A percentile compares a stretch with the other conserved stretches of the same genome.
These are phyloP conservation scores for Agrypnia vestita DNA, from an alignment of 1,140 invertebrate species.

Conservation along the genomic window DNA sequence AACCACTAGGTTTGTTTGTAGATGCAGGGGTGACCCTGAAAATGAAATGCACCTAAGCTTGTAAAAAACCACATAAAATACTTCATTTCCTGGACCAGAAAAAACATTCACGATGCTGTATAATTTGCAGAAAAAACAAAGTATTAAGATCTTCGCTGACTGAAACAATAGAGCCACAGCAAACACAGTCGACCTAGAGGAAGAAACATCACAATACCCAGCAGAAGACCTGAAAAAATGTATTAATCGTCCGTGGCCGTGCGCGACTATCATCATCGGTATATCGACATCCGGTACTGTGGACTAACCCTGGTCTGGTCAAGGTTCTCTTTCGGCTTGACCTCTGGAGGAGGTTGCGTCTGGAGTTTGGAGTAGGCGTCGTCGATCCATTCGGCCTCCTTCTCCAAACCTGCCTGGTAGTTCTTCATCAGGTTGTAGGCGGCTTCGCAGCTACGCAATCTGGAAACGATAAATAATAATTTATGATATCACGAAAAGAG, in stretches of 20 bases:
- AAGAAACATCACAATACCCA: no score
- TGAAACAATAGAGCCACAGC: no score
- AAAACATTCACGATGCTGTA: no score
- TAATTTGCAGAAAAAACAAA: no score
- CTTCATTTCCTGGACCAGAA: no score
- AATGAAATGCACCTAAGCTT: no score
- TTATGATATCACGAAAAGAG: neutral
- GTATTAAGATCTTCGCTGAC: no score
- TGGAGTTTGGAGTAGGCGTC: slow-evolving; percentile 82
- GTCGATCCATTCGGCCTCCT: slow-evolving; percentile 91
- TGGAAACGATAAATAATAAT: slow-evolving; percentile 63
- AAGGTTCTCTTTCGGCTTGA: slow-evolving; percentile 81
- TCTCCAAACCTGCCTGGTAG: slow-evolving; percentile 89
- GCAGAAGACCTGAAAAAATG: slow-evolving; percentile 20
- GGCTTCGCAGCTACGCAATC: slow-evolving; percentile 88
- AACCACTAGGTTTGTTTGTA: no score
- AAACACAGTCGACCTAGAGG: no score
- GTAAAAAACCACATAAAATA: no score
- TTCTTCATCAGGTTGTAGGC: slow-evolving; percentile 89
- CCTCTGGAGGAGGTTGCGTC: slow-evolving; percentile 79
- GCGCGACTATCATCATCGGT: no score
- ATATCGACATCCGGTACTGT: neutral
- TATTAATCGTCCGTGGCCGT: slow-evolving; percentile 26
- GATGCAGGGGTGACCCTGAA: no score
- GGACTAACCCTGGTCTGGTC: slow-evolving; percentile 85